phyloP scores from a whole-genome alignment of 1,140 invertebrate species.

The Antheraea mylitta region DNA sequence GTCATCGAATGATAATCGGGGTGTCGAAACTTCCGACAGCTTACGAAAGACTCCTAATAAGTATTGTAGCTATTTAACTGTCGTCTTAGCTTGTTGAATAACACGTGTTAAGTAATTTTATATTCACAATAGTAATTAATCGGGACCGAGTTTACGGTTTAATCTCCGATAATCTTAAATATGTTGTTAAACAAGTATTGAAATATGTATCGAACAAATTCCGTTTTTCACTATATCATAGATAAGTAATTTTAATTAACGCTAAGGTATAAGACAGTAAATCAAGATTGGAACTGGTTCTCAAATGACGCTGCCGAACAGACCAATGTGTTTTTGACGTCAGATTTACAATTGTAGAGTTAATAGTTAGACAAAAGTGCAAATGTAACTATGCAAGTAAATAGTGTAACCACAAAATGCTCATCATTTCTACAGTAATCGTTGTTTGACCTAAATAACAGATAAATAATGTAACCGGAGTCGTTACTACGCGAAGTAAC shows the following conservation, averaged over 20 bases:
- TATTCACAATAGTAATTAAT: constrained; percentile 24
- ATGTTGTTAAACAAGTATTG: no score
- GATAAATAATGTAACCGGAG: constrained; percentile 30
- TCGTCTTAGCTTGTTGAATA: constrained; percentile 63
- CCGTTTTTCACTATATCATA: not conserved
- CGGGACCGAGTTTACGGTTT: constrained; percentile 25
- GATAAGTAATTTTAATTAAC: no score
- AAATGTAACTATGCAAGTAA: no score
- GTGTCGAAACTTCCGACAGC: constrained; percentile 68
- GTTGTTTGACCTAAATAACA: constrained; percentile 32
- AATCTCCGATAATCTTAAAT: constrained; percentile 2
- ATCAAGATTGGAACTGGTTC: no score
- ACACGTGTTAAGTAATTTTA: constrained; percentile 57
- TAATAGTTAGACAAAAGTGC: no score
- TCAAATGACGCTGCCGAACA: no score
- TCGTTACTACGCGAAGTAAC: constrained; percentile 46
- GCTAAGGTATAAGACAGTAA: no score
- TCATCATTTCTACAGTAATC: constrained; percentile 21
- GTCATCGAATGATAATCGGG: constrained; percentile 30
- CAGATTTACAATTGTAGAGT: no score
- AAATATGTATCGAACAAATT: not conserved
- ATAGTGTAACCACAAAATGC: not conserved
- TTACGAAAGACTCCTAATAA: constrained; percentile 57
- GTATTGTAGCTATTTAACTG: constrained; percentile 50
- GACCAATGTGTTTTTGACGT: no score